Evolutionary conservation across 2,888 invertebrate genomes (phyloP).

Genomic region (Carcina quercana): DNA sequence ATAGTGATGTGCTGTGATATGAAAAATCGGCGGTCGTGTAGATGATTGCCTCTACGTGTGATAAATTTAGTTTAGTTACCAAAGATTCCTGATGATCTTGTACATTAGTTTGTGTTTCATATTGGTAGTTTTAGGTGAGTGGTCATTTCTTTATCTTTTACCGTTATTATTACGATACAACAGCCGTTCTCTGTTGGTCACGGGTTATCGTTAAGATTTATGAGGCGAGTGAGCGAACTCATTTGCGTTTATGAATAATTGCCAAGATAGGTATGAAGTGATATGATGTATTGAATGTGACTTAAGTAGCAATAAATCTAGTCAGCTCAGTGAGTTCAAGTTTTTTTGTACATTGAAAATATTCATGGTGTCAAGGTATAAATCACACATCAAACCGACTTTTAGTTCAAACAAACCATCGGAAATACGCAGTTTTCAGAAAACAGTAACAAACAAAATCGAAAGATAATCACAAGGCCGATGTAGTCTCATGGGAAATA

Average conservation of each 20-base stretch:
- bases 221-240: slow-evolving; percentile 25
- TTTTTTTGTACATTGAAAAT: no score
- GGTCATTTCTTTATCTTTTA: slow-evolving; percentile 19
- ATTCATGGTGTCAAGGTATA: no score
- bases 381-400: no score
- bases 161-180: slow-evolving; percentile 21
- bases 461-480: no score
- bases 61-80: slow-evolving; percentile 71
- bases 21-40: slow-evolving; percentile 63
- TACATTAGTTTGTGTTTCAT: slow-evolving; percentile 74
- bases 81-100: slow-evolving; percentile 75
- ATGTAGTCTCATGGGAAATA: no score
- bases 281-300: not conserved
- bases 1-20: slow-evolving; percentile 73
- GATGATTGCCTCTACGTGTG: slow-evolving; percentile 69
- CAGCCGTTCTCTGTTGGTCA: slow-evolving; percentile 16
- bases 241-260: slow-evolving; percentile 39
- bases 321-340: no score
- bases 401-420: no score
- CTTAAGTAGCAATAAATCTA: not conserved
- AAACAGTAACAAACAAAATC: no score
- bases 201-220: slow-evolving; percentile 42
- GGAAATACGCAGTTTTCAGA: no score
- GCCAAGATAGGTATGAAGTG: slow-evolving; percentile 6
- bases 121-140: slow-evolving; percentile 74